Base-by-base conservation (phyloP, 2,113 vertebrate species). In the Craseonycteris thonglongyai region DNA sequence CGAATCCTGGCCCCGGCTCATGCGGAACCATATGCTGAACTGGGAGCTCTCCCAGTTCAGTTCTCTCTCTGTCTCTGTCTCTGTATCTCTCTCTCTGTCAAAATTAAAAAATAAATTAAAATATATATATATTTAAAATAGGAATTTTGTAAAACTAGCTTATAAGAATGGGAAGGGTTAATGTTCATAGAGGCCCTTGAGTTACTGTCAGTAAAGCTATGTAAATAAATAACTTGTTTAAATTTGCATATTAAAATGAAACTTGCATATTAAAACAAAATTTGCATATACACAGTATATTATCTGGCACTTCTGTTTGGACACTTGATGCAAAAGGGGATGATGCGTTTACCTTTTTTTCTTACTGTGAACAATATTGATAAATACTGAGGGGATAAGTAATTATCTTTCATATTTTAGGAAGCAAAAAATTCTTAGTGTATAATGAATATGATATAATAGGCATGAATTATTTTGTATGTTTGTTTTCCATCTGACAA, bases 401-500 rank as follows among this genome's bases (percentile, higher is more conserved):
- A 66, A 91, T 96, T 88, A 81, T 93, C 61, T 86, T 93, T 95
- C 74, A 63, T 78, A 68, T 93, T 95, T 94, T 76, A 72, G 54
- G 59, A 93, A 90, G 38, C n/a, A 88, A 21, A 54, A 93, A 80
- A 83, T 72, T 86, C 38, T 75, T 93, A 76, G n/a, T 66, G 51
- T 79, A 51, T 95, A 82, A 33, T 93, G 42, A 86, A 87, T 65
- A 54, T 78, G 42, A 81, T 89, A 5, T 3, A 65, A 4, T 81
- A 75, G n/a, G 12, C n/a, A 84, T 85, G 22, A 93, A 59, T 35
- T 59, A 14, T 80, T 91, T 91, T 88, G 63, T 40, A 5, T 45
- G 40, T 81, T 75, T 59, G 54, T 81, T 91, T 92, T 4, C 8
- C 65, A 87, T 30, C 30, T 96, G 90, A 69, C 26, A 28, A 78